A percentile compares a stretch with the other conserved stretches of the same genome.
These are phyloP conservation scores for Bagarius yarrelli DNA, from an alignment of 2,113 vertebrate species.

Conservation along the genomic window DNA sequence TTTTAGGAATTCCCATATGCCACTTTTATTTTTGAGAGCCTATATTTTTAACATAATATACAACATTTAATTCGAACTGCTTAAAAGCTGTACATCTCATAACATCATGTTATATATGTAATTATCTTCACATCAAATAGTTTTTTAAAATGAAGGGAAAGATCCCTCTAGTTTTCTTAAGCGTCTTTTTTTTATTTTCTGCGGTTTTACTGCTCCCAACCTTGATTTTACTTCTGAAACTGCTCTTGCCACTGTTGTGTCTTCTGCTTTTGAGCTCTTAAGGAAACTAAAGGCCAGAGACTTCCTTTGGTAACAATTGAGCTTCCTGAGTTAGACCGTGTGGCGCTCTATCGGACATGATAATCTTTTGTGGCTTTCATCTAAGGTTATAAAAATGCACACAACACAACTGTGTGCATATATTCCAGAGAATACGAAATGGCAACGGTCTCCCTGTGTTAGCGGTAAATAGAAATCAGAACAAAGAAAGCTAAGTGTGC, in stretches of 20 bases:
- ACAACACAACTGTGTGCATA: constrained; percentile 16
- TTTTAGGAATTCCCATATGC: background rate
- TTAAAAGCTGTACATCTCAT: background rate
- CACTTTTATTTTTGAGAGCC: background rate
- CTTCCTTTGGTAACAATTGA: constrained; percentile 56
- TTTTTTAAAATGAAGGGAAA: background rate
- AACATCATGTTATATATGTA: background rate
- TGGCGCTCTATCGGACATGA: constrained; percentile 55
- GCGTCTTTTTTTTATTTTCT: background rate
- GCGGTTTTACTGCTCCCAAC: constrained; percentile 13
- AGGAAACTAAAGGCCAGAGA: constrained; percentile 45
- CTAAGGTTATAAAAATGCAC: constrained; percentile 43
- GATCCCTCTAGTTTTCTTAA: background rate
- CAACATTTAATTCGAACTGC: background rate
- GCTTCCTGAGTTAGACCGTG: constrained; percentile 51
- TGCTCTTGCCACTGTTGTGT: constrained; percentile 35
- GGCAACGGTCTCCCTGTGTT: constrained; percentile 15
- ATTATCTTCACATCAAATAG: background rate
- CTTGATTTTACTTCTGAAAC: constrained; percentile 24
- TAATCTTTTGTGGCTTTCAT: constrained; percentile 52
- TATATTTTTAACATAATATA: background rate
- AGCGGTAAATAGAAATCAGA: background rate
- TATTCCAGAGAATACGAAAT: constrained; percentile 29
- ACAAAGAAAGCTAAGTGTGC: background rate
- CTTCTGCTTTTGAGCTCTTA: constrained; percentile 26